These are phyloP conservation scores for Montipora efflorescens DNA, from an alignment of 64 coral and sea anemone species.

Conservation along the genomic window DNA sequence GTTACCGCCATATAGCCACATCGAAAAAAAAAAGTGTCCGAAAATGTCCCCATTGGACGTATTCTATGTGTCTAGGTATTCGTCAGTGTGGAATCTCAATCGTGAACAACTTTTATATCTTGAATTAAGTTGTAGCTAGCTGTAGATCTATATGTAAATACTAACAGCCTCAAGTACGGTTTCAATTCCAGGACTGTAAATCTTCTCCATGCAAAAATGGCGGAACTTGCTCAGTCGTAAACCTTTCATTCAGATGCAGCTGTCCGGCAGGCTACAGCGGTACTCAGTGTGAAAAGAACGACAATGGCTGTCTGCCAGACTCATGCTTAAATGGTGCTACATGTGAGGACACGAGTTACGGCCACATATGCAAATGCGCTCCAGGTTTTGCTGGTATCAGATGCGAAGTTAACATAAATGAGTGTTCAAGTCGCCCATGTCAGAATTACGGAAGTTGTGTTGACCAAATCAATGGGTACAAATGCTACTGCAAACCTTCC, in stretches of 20 bases:
- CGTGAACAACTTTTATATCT: no score
- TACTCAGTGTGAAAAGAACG: conserved; percentile 77
- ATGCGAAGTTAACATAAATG: conserved; percentile 87
- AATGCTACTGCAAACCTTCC: conserved; percentile 81
- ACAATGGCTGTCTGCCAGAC: conserved; percentile 77
- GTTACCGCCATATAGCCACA: no score
- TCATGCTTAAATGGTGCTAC: conserved; percentile 85
- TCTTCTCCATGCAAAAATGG: conserved; percentile 79
- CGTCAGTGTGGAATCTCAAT: no score
- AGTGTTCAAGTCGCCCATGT: conserved; percentile 82
- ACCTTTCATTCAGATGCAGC: conserved; percentile 66
- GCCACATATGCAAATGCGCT: conserved; percentile 71
- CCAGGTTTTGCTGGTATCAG: conserved; percentile 74
- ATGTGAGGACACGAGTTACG: conserved; percentile 77
- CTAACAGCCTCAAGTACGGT: not conserved
- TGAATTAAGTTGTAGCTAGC: no score
- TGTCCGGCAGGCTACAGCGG: conserved; percentile 83
- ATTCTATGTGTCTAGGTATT: no score
- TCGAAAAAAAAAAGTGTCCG: no score
- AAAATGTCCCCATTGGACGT: no score
- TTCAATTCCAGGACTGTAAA: conserved; percentile 78
- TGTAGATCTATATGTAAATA: not conserved
- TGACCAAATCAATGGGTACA: conserved; percentile 80
- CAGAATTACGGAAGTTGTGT: conserved; percentile 87
- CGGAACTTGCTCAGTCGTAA: conserved; percentile 73